Base-by-base conservation (phyloP, 92 coral and sea anemone genomes). In the Pocillopora grandis region DNA sequence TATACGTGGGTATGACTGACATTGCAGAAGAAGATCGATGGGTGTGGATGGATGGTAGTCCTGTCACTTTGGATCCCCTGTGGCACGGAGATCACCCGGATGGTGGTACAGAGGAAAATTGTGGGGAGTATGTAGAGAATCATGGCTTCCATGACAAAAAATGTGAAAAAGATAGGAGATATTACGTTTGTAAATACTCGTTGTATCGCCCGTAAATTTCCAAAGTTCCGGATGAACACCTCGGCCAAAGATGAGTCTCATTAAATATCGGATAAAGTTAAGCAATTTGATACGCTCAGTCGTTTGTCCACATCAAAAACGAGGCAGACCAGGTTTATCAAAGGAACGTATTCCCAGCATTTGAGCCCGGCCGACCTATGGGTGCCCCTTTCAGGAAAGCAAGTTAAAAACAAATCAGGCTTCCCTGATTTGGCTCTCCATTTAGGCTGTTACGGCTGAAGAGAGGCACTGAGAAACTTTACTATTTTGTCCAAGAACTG, bases 11-110 rank as follows among this genome's bases (percentile, higher is more conserved):
- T 12, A 33, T 68, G 72, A 68, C 72, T 31, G 55, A 68, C 72
- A 68, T 68, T n/a, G 72, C 72, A 31, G 72, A 68, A 9, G 72
- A 68, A 49, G 72, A 49, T 11, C 52, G 19, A 33, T 68, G 72
- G 72, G 72, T 68, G 72, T 68, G 72, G 72, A 68, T 68, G 72
- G 72, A 33, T 33, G 72, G 72, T 4, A 33, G 72, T 15, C 48
- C 23, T 68, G 19, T 19, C 1, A 68, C 8, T 19, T 27, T 68
- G 49, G n/a, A 68, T 49, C 72, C 72, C 10, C 55, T 68, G 52
- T 68, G 72, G 72, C 72, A 35, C 36, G 72, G 72, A 31, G 5
- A 68, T 0, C 55, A 68, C 36, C 72, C 72, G 5, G 2, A 68
- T 3, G 72, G 72, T 11, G 72, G 55, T 35, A 14, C 10, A 10